phyloP scores from a whole-genome alignment of 2,888 invertebrate genomes.

The Arrhopalites spinosus region DNA sequence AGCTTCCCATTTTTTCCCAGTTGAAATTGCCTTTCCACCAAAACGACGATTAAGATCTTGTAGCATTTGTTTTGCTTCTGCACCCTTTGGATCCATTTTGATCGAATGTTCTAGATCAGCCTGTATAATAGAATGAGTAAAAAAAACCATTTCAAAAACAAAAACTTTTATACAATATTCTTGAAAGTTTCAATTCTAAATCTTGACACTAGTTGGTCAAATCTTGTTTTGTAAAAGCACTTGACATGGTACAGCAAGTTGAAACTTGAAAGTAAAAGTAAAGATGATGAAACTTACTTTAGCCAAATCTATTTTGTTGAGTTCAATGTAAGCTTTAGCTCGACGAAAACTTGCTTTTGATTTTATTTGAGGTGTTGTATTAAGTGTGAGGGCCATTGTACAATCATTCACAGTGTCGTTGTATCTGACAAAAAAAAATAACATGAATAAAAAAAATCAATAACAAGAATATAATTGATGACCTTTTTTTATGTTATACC shows the following conservation, averaged over 20 bases:
- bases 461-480: too few species aligned
- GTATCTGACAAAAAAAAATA: conserved; percentile 62
- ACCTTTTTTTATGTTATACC: too few species aligned
- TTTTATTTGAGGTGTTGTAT: conserved; percentile 77
- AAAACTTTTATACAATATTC: too few species aligned
- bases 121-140: conserved; percentile 19
- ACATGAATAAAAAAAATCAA: too few species aligned
- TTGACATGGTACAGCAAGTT: not conserved
- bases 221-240: not conserved
- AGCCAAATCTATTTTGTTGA: conserved; percentile 75
- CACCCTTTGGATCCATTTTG: conserved; percentile 45
- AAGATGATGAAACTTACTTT: too few species aligned
- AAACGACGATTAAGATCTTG: conserved; percentile 36
- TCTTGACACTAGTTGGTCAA: too few species aligned
- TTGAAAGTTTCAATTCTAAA: too few species aligned
- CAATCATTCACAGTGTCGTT: conserved; percentile 80
- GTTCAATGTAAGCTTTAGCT: conserved; percentile 73
- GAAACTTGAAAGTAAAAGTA: not conserved
- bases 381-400: conserved; percentile 75
- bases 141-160: conserved; percentile 1
- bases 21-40: conserved; percentile 26
- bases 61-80: conserved; percentile 42
- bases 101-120: conserved; percentile 42
- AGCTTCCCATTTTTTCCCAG: conserved; percentile 22
- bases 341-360: conserved; percentile 77